Conservation (phyloP, 1,140 invertebrate species). For the Cataglyphis hispanica region DNA sequence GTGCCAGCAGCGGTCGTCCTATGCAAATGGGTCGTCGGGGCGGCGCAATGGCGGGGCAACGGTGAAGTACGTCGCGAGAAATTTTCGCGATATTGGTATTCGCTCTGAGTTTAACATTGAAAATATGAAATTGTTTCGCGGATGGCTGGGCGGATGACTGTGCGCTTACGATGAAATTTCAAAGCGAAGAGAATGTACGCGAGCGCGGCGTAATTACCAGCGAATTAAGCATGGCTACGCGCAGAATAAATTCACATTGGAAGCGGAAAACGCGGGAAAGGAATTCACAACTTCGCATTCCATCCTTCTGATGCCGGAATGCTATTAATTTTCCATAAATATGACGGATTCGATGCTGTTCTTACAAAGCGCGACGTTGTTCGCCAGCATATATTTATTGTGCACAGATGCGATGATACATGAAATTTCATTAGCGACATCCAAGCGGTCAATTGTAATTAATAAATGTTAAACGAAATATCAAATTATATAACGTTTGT, state of each 20-base stretch:
- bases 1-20: constrained; percentile 22
- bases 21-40: constrained; percentile 54
- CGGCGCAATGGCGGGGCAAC: background rate
- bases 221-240: constrained; percentile 59
- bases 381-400: constrained; percentile 33
- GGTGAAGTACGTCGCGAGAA: constrained; percentile 46
- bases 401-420: background rate
- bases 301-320: constrained; percentile 46
- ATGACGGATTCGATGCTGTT: constrained; percentile 52
- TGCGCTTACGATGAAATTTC: constrained; percentile 31
- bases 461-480: constrained; percentile 29
- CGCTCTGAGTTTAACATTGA: constrained; percentile 32
- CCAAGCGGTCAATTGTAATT: background rate
- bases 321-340: constrained; percentile 63
- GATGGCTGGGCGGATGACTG: constrained; percentile 25
- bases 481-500: background rate
- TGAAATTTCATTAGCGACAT: constrained; percentile 7
- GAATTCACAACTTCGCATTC: constrained; percentile 66
- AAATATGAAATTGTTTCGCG: constrained; percentile 50
- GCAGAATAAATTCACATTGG: constrained; percentile 61
- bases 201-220: constrained; percentile 44
- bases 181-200: constrained; percentile 58
- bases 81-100: constrained; percentile 61
- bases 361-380: constrained; percentile 31
- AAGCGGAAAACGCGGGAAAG: constrained; percentile 49